Percentiles rank a stretch among this genome's conserved stretches.
phyloP scores from a whole-genome alignment of 2,888 invertebrate species.

The Drosophila falleni region DNA sequence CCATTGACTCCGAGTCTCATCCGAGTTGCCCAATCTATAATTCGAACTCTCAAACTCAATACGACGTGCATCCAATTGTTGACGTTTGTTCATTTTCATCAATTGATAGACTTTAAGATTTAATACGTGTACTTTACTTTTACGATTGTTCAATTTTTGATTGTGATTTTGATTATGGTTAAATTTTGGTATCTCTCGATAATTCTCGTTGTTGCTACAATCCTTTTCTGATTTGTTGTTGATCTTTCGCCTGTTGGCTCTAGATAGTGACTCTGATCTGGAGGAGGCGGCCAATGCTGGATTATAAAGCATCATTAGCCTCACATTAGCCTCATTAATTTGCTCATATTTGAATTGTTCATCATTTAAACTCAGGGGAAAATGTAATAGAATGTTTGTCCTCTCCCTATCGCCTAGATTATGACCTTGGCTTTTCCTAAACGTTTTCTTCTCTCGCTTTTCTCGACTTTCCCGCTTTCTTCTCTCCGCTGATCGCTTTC shows the following conservation, averaged over 20 bases:
- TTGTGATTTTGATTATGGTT: neutral
- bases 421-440: neutral
- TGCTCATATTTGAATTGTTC: constrained; percentile 60
- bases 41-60: constrained; percentile 78
- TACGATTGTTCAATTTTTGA: constrained; percentile 11
- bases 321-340: constrained; percentile 83
- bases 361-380: constrained; percentile 62
- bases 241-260: constrained; percentile 1
- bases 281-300: constrained; percentile 60
- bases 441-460: neutral
- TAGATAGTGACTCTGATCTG: neutral
- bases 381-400: constrained; percentile 68
- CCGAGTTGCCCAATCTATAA: constrained; percentile 29
- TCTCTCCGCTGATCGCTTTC: constrained; percentile 8
- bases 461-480: neutral
- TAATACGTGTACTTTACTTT: constrained; percentile 3
- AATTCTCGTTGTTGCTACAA: neutral
- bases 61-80: constrained; percentile 84
- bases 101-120: constrained; percentile 79
- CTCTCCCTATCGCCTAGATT: constrained; percentile 17
- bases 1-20: constrained; percentile 86
- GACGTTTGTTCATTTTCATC: constrained; percentile 61
- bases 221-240: constrained; percentile 20
- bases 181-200: neutral
- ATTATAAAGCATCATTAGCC: constrained; percentile 81